Evolutionary conservation across 2,888 invertebrate species (phyloP).

Genomic region (Auanema freiburgensis): DNA sequence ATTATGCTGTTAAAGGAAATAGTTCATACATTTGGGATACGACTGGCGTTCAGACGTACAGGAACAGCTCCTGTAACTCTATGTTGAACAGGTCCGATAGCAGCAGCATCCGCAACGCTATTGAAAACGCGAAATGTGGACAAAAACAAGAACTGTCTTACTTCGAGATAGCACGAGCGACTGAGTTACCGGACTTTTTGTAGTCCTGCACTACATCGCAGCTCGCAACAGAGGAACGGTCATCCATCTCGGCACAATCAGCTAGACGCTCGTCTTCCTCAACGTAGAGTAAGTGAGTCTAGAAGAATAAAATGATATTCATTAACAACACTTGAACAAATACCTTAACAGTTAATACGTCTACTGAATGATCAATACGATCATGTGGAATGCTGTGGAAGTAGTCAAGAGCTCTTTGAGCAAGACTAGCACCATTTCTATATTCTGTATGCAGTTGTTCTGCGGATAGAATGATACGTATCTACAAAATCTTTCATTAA

Average conservation of each 20-base stretch:
- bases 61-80: constrained; percentile 57
- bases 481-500: constrained; percentile 26
- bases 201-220: constrained; percentile 62
- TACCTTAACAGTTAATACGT: constrained; percentile 49
- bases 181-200: constrained; percentile 45
- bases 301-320: constrained; percentile 18
- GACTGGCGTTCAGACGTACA: constrained; percentile 49
- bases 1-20: constrained; percentile 7
- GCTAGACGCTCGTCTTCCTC: constrained; percentile 53
- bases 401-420: constrained; percentile 50
- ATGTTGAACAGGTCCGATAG: constrained; percentile 43
- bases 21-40: constrained; percentile 42
- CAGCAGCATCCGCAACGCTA: constrained; percentile 37
- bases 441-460: constrained; percentile 31
- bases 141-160: constrained; percentile 2
- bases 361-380: constrained; percentile 51
- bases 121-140: constrained; percentile 5
- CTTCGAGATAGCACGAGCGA: constrained; percentile 32
- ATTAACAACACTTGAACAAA: not conserved
- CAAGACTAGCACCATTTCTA: constrained; percentile 39
- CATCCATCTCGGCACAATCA: constrained; percentile 60
- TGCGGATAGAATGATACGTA: constrained; percentile 47
- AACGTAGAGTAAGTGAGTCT: constrained; percentile 60
- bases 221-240: constrained; percentile 54
- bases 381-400: constrained; percentile 49